Evolutionary conservation across 2,888 invertebrate genomes (phyloP), one percentile per base, ranked within the genome.

Genomic region (Epinotia ramella): DNA sequence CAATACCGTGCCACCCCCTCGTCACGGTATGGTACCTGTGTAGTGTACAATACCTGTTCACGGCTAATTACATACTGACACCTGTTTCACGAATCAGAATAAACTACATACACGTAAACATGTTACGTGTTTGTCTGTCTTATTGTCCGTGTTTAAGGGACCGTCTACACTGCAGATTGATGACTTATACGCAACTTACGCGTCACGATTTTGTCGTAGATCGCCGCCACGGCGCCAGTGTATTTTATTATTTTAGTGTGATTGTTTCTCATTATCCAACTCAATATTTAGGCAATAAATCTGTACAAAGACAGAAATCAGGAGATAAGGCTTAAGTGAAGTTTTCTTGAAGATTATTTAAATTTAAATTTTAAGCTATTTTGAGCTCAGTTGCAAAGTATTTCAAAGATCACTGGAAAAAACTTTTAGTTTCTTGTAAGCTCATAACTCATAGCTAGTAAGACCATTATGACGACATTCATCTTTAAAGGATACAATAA

Each of bases 11-110:
- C 57, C 28, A 68, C 75, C 72, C 65, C 66, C 78, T 67, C 77
- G 80, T 78, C 77, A 79, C 77, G 80, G 79, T 80, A 78, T 67
- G 73, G 79, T 76, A 78, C 78, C 53, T 16, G 6, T 9, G 76
- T 77, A 69, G 6, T 9, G 77, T 77, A 69, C 60, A 70, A 60
- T 73, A 60, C 53, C 33, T 46, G 46, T 44, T 16, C 56, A 44
- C 11, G 6, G 18, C 73, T 74, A 33, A 53, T 59, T 66, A 33
- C 16, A 20, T 16, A 18, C n/a, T 63, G n/a, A 44, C 63, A 63
- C 63, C 63, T 63, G 63, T 63, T 20, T 11, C 57, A 57, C 20
- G n/a, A 53, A 53, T 53, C 53, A 53, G n/a, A n/a, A n/a, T 53
- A n/a, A 28, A 28, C 3, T 28, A 28, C 24, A 28, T 3, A 28